phyloP scores from a whole-genome alignment of 1,140 invertebrate genomes.

The Polypedilum vanderplanki region DNA sequence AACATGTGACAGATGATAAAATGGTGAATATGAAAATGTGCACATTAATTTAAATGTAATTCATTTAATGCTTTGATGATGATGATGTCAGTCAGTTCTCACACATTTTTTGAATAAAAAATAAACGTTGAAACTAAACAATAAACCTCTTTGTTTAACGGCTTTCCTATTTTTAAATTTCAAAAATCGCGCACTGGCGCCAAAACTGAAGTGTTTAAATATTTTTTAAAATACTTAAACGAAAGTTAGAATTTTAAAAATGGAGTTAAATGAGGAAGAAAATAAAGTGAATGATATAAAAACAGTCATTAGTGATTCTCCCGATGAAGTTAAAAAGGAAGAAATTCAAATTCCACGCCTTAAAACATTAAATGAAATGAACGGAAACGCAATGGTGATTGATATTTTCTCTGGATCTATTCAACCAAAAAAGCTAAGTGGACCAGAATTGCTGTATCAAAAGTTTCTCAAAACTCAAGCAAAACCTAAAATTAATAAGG shows the following conservation, averaged over 20 bases:
- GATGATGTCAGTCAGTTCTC: neutral
- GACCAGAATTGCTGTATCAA: neutral
- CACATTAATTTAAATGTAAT: neutral
- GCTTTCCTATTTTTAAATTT: no score
- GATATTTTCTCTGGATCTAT: neutral
- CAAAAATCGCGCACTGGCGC: no score
- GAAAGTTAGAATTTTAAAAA: no score
- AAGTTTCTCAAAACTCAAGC: neutral
- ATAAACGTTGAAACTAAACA: neutral
- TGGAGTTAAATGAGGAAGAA: neutral
- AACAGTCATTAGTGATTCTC: no score
- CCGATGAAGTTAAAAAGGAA: neutral
- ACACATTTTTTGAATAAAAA: constrained; percentile 15
- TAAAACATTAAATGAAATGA: neutral
- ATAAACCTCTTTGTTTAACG: neutral
- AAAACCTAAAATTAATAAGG: neutral
- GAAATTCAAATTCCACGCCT: neutral
- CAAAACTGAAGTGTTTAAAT: no score
- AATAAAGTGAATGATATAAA: neutral
- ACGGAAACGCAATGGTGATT: neutral
- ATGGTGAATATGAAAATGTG: neutral
- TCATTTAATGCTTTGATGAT: neutral
- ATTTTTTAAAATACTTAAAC: no score
- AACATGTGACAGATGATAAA: neutral
- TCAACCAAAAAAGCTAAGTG: neutral